Evolutionary conservation across 2,113 vertebrate species (phyloP).

Genomic region (Scolopax mira): DNA sequence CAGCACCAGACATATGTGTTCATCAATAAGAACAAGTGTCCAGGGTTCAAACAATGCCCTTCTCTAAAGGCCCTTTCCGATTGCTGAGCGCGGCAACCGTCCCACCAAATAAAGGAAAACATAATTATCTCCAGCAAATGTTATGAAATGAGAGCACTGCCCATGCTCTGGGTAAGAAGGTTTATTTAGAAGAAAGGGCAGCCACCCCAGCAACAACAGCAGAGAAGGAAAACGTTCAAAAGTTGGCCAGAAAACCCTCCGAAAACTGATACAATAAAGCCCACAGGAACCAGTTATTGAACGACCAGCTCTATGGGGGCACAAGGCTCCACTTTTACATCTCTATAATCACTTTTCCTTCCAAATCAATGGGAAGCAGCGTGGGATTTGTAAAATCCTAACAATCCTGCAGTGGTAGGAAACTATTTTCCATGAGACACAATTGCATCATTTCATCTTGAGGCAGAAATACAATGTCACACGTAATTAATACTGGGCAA

Average conservation of each 20-base stretch:
- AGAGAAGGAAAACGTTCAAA: not conserved
- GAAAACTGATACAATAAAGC: not conserved
- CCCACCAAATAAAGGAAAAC: not conserved
- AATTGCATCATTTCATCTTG: constrained; percentile 3
- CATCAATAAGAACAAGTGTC: not conserved
- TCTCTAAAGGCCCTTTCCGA: not conserved
- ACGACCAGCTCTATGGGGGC: not conserved
- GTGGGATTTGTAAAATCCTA: not conserved
- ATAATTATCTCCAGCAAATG: not conserved
- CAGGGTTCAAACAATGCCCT: not conserved
- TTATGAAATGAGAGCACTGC: not conserved
- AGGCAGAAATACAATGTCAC: not conserved
- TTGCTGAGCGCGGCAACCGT: not conserved
- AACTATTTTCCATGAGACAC: not conserved
- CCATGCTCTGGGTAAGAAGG: not conserved
- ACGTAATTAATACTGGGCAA: not conserved
- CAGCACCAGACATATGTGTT: not conserved
- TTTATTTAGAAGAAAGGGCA: not conserved
- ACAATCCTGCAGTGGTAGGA: not conserved
- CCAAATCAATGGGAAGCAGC: not conserved
- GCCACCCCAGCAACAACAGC: not conserved
- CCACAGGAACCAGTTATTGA: not conserved
- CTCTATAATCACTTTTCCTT: not conserved
- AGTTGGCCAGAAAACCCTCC: not conserved
- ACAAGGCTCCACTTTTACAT: not conserved